These are phyloP conservation scores for Aurelia sp. DNA, from an alignment of 30 jellyfish, hydroid and myxozoan species.

Conservation along the genomic window DNA sequence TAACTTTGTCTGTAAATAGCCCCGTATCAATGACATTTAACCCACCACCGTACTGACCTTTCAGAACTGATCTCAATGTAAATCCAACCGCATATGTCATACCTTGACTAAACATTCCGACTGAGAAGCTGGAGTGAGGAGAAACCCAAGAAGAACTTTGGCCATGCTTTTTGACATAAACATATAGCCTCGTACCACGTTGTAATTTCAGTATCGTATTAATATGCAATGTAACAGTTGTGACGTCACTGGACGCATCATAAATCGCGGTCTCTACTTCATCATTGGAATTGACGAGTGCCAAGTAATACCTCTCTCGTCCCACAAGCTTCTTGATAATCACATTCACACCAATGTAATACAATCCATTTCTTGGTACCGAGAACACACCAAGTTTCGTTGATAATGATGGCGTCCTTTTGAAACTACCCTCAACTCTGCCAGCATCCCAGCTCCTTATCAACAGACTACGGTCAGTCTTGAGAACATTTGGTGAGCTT, in stretches of 20 bases:
- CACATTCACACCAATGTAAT: slow-evolving; percentile 36
- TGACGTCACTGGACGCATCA: background rate
- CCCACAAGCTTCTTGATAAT: slow-evolving; percentile 24
- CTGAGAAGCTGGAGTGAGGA: slow-evolving; percentile 35
- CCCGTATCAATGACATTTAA: background rate
- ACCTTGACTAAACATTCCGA: background rate
- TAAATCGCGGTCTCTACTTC: background rate
- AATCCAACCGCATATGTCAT: slow-evolving; percentile 6
- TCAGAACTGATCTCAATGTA: background rate
- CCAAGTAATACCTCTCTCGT: slow-evolving; percentile 13
- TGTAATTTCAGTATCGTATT: slow-evolving; percentile 9
- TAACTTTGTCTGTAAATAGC: slow-evolving; percentile 5
- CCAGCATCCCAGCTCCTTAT: slow-evolving; percentile 44
- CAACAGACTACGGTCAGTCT: slow-evolving; percentile 1
- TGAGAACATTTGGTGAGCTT: slow-evolving; percentile 6
- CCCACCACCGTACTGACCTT: background rate
- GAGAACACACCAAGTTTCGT: slow-evolving; percentile 51
- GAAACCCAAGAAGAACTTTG: background rate
- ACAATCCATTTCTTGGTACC: slow-evolving; percentile 43
- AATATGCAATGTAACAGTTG: slow-evolving; percentile 10
- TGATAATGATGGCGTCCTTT: slow-evolving; percentile 45
- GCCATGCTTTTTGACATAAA: background rate
- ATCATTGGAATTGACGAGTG: slow-evolving; percentile 5
- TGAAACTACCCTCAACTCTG: slow-evolving; percentile 26
- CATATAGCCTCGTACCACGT: slow-evolving; percentile 23